Base-by-base conservation (phyloP, 2,888 invertebrate genomes). In the Phlogophora meticulosa region DNA sequence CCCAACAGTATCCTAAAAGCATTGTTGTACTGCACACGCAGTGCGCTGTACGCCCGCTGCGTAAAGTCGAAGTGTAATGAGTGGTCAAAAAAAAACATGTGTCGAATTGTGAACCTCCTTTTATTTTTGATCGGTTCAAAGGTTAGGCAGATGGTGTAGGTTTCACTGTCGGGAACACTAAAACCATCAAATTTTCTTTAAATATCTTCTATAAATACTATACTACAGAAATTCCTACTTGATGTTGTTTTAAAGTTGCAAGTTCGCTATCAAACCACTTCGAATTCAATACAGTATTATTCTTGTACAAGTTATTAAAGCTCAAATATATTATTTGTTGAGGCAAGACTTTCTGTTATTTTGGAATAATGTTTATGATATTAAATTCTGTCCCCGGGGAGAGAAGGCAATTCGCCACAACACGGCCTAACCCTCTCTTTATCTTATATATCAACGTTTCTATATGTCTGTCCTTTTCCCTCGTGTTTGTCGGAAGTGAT, bases 291-390 rank as follows among this genome's bases (percentile, higher is more conserved):
- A 81, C 69, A 68, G 58, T 75, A 56, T n/a, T 80, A 72, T 71
- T 60, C 62, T 67, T 61, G 53, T 59, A 76, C 62, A 76, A 80
- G 73, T 81, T 82, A 85, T 83, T 83, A 82, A 83, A 78, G 71
- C 75, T 62, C 66, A 78, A 85, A 78, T 76, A 80, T 78, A 72
- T 78, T 80, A 76, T 80, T 73, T 80, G 80, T 73, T 75, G 72
- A 76, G 75, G 69, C 78, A 85, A 85, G 76, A 78, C 73, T 81
- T 80, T 78, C 69, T 83, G 83, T 82, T 85, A 83, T 85, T 78
- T 85, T 82, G 79, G 78, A 80, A 81, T 84, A 80, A 86, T 84
- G 83, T 86, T 85, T 85, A 85, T 80, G 85, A 85, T 85, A 86
- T 86, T 86, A 86, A 85, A 85, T 85, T 84, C 82, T 84, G 84